A percentile compares a stretch with the other conserved stretches of the same genome.
phyloP scores from a whole-genome alignment of 1,140 invertebrate species.

The Rhysida immarginata region DNA sequence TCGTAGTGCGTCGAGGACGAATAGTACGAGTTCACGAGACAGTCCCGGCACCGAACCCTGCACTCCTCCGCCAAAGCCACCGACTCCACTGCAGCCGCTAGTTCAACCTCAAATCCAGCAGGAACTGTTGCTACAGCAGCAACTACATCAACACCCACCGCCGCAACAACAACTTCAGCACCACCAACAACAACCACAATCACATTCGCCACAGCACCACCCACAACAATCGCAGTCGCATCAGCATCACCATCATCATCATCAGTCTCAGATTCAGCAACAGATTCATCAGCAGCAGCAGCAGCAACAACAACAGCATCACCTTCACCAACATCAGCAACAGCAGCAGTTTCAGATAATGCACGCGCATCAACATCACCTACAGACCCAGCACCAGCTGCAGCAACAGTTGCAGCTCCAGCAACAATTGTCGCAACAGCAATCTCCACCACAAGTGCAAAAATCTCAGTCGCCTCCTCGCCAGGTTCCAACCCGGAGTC shows the following conservation, averaged over 20 bases:
- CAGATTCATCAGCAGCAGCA: background rate
- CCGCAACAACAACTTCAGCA: slow-evolving; percentile 1
- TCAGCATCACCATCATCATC: background rate
- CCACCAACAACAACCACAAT: background rate
- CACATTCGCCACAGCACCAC: background rate
- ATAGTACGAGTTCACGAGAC: background rate
- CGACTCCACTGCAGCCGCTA: slow-evolving; percentile 12
- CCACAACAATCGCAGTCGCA: background rate
- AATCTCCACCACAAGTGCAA: background rate
- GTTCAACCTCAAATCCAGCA: slow-evolving; percentile 11
- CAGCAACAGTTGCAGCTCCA: background rate
- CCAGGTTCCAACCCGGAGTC: no score
- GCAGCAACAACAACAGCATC: background rate
- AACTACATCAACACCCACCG: slow-evolving; percentile 1
- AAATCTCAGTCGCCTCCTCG: no score
- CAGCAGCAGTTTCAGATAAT: background rate
- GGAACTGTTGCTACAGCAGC: slow-evolving; percentile 3
- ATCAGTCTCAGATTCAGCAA: background rate
- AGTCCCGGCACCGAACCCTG: background rate
- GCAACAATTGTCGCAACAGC: no score
- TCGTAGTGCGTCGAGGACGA: slow-evolving; percentile 9
- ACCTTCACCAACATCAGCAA: background rate
- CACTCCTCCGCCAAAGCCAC: slow-evolving; percentile 7
- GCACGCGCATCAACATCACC: background rate
- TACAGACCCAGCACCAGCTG: background rate